These are phyloP conservation scores for Eupithecia subfuscata DNA, from an alignment of 2,888 invertebrate species.

Conservation along the genomic window DNA sequence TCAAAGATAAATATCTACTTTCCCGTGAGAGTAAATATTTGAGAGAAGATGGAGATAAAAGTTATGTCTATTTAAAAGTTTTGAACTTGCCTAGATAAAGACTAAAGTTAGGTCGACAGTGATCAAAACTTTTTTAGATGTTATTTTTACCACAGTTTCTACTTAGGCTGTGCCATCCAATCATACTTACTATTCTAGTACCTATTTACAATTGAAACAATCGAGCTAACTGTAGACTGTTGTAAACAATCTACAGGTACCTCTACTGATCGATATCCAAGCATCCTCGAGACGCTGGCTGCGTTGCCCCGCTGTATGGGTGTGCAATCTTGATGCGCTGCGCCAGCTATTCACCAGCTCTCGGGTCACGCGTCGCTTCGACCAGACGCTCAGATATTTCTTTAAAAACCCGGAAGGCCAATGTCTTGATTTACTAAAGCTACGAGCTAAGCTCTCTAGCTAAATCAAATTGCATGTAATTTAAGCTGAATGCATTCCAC, in stretches of 20 bases:
- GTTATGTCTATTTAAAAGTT: not conserved
- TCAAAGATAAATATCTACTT: conserved; percentile 40
- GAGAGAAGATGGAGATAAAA: not conserved
- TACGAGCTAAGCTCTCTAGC: not conserved
- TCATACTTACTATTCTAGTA: not conserved
- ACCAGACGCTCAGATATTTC: too few species aligned
- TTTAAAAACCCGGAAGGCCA: not conserved
- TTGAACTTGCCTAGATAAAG: not conserved
- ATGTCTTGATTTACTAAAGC: not conserved
- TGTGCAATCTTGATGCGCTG: too few species aligned
- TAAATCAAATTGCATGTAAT: not conserved
- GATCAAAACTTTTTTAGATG: not conserved
- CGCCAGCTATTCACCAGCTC: too few species aligned
- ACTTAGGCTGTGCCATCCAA: not conserved
- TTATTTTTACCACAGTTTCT: not conserved
- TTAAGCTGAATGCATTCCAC: conserved; percentile 18
- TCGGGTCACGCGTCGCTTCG: too few species aligned
- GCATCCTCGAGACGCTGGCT: too few species aligned
- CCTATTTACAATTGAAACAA: too few species aligned
- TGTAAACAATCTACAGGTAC: too few species aligned
- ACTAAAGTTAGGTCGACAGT: not conserved
- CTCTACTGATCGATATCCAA: too few species aligned
- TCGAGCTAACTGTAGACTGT: too few species aligned
- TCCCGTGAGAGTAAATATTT: conserved; percentile 14
- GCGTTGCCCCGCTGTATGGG: too few species aligned